phyloP scores from a whole-genome alignment of 2,888 invertebrate species.

The Cloeon dipterum region DNA sequence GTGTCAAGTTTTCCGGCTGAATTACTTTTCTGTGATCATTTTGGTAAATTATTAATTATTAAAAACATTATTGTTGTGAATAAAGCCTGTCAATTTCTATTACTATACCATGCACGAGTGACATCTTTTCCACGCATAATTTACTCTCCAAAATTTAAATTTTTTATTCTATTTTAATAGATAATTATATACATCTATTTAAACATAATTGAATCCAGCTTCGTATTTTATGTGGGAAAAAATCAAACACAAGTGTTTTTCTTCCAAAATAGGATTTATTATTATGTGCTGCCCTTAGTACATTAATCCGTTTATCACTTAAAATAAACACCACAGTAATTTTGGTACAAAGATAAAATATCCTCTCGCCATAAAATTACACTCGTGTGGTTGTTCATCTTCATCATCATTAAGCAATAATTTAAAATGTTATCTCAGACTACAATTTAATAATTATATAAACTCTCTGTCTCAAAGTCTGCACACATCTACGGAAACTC shows the following conservation, averaged over 20 bases:
- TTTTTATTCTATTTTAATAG: too few relatives aligned
- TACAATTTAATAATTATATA: constrained; percentile 1
- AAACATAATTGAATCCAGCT: too few relatives aligned
- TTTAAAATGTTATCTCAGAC: not conserved
- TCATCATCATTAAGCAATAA: not conserved
- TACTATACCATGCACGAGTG: too few relatives aligned
- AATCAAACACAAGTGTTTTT: not conserved
- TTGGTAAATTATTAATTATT: too few relatives aligned
- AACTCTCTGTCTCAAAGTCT: not conserved
- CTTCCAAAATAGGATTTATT: constrained; percentile 6
- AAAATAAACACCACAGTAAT: constrained; percentile 1
- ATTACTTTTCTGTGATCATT: too few relatives aligned
- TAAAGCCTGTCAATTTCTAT: too few relatives aligned
- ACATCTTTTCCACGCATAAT: too few relatives aligned
- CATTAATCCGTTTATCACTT: constrained; percentile 3
- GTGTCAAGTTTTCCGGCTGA: too few relatives aligned
- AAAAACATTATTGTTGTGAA: too few relatives aligned
- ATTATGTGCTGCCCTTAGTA: constrained; percentile 6
- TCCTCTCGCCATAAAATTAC: not conserved
- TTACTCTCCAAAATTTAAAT: too few relatives aligned
- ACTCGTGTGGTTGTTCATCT: not conserved
- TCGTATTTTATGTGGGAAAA: too few relatives aligned
- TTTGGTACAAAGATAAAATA: constrained; percentile 1
- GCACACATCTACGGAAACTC: not conserved
- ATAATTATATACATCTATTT: too few relatives aligned